Evolutionary conservation across 2,888 invertebrate species (phyloP).

Genomic region (Mythimna ferrago): DNA sequence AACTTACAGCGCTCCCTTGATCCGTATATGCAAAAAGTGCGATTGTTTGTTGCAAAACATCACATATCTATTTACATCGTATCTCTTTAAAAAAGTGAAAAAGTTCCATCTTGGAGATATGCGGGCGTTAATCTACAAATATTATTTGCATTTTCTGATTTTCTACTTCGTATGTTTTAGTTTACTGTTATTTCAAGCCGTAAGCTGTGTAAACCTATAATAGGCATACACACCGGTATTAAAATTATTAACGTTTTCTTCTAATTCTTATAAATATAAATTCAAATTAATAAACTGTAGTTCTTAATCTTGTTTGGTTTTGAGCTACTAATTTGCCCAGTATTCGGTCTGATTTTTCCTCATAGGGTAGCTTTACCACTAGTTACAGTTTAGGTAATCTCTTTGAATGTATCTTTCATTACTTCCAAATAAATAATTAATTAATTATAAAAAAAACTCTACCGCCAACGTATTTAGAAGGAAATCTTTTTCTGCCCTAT

Average conservation of each 20-base stretch:
- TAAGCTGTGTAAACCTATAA: no score
- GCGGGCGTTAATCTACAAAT: neutral
- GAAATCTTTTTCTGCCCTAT: neutral
- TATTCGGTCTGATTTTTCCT: slow-evolving; percentile 2
- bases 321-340: neutral
- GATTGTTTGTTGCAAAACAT: neutral
- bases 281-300: neutral
- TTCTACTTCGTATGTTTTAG: no score
- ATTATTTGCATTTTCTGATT: no score
- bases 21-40: no score
- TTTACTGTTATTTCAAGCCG: no score
- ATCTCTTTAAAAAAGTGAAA: neutral
- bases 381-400: neutral
- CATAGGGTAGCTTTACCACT: neutral
- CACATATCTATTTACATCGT: neutral
- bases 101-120: neutral
- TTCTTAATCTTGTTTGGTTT: slow-evolving; percentile 16
- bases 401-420: slow-evolving; percentile 11
- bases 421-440: neutral
- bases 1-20: neutral
- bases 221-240: no score
- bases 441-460: slow-evolving; percentile 7
- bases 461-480: neutral
- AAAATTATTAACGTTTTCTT: no score
- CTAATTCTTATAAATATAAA: no score